These are phyloP conservation scores for Myocastor coypus DNA, from an alignment of 2,113 vertebrate genomes.

Conservation along the genomic window DNA sequence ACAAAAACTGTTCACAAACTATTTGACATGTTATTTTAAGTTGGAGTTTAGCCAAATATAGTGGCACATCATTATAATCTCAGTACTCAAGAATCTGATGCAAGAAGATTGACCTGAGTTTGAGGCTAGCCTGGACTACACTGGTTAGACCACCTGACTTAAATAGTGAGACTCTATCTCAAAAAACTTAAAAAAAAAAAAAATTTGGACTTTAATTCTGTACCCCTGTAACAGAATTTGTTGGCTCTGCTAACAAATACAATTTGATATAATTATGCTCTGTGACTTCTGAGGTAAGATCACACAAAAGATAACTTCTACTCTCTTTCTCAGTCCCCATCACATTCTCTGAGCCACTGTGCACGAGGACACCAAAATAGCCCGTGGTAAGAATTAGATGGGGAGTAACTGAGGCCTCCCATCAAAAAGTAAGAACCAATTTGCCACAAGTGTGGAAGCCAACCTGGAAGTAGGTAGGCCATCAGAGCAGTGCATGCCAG, in stretches of 20 bases:
- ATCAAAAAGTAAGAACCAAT: background rate
- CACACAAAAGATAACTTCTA: background rate
- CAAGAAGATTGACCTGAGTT: background rate
- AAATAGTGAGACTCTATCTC: background rate
- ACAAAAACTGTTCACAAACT: background rate
- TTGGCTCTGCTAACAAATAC: background rate
- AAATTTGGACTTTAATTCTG: conserved; percentile 28
- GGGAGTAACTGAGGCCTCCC: background rate
- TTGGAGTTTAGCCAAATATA: background rate
- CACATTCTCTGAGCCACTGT: background rate
- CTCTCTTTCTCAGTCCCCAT: background rate
- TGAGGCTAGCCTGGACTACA: background rate
- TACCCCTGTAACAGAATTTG: background rate
- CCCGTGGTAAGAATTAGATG: background rate
- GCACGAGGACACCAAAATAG: background rate
- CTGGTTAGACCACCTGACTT: background rate
- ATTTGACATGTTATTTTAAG: background rate
- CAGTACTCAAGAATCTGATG: background rate
- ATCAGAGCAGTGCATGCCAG: background rate
- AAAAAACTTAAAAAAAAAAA: background rate
- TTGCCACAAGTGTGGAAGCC: background rate
- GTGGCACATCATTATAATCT: background rate
- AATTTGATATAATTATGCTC: background rate
- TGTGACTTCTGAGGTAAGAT: background rate
- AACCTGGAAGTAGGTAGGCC: background rate